These are phyloP conservation scores for Gracilinanus agilis DNA, from an alignment of 2,113 vertebrate species.

Conservation along the genomic window DNA sequence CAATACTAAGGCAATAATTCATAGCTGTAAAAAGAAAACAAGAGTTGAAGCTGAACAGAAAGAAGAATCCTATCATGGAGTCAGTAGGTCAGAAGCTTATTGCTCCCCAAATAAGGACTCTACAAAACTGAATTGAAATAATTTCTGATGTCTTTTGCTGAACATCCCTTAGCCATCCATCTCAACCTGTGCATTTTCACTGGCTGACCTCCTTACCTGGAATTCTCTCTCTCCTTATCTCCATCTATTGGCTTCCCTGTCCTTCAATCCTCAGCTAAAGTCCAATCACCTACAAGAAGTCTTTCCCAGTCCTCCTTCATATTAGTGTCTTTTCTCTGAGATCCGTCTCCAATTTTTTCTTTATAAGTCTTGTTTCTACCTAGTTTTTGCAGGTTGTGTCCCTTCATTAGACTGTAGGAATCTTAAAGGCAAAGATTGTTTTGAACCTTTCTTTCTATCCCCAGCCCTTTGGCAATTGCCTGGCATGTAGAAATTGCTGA, in stretches of 20 bases:
- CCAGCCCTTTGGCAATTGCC: background rate
- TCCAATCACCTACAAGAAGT: background rate
- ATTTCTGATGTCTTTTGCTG: background rate
- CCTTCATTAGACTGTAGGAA: background rate
- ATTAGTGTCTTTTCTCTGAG: background rate
- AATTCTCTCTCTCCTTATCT: background rate
- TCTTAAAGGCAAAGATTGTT: background rate
- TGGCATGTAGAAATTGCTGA: background rate
- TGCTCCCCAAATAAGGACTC: background rate
- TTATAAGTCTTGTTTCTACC: background rate
- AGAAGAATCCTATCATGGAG: background rate
- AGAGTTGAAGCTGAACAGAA: too few relatives aligned
- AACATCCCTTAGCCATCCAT: background rate
- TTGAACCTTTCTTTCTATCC: background rate
- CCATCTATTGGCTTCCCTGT: background rate
- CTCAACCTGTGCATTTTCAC: background rate
- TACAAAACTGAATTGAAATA: rapidly evolving
- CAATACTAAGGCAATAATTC: rapidly evolving
- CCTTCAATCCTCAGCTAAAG: background rate
- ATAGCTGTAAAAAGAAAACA: background rate
- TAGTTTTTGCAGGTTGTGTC: background rate
- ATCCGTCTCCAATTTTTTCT: background rate
- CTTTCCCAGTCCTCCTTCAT: background rate
- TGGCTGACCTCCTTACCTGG: background rate
- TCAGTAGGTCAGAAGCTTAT: background rate